phyloP scores from a whole-genome alignment of 2,113 vertebrate genomes.

The Aspiorhynchus laticeps region DNA sequence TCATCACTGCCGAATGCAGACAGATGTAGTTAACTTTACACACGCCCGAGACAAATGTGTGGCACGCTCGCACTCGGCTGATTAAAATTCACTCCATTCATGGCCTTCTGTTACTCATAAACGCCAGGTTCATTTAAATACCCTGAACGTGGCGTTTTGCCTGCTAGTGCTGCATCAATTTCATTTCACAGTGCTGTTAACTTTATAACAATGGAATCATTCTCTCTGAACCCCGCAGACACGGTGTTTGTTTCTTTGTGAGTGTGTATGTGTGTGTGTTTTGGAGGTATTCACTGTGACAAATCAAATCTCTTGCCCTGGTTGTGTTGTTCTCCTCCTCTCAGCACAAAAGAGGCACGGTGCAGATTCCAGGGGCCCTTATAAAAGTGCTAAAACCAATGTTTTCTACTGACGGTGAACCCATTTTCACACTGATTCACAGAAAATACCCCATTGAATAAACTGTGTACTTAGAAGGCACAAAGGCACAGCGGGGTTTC shows the following conservation, averaged over 20 bases:
- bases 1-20: slow-evolving; percentile 20
- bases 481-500: slow-evolving; percentile 47
- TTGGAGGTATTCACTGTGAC: slow-evolving; percentile 45
- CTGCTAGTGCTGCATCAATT: slow-evolving; percentile 39
- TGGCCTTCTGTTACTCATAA: slow-evolving; percentile 32
- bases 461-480: slow-evolving; percentile 46
- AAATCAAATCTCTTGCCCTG: slow-evolving; percentile 40
- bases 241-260: slow-evolving; percentile 31
- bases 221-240: slow-evolving; percentile 33
- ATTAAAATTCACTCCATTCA: slow-evolving; percentile 41
- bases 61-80: neutral
- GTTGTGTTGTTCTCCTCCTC: slow-evolving; percentile 48
- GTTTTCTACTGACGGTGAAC: slow-evolving; percentile 28
- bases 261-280: neutral
- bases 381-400: slow-evolving; percentile 53
- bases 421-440: slow-evolving; percentile 41
- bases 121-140: slow-evolving; percentile 44
- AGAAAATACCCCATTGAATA: slow-evolving; percentile 57
- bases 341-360: slow-evolving; percentile 28
- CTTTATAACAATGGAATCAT: slow-evolving; percentile 43
- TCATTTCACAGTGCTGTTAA: slow-evolving; percentile 46
- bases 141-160: slow-evolving; percentile 35
- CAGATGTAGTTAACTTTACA: slow-evolving; percentile 33
- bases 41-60: slow-evolving; percentile 9
- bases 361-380: slow-evolving; percentile 24